These are phyloP conservation scores for Eupithecia exiguata DNA, from an alignment of 2,888 invertebrate genomes.

Conservation along the genomic window DNA sequence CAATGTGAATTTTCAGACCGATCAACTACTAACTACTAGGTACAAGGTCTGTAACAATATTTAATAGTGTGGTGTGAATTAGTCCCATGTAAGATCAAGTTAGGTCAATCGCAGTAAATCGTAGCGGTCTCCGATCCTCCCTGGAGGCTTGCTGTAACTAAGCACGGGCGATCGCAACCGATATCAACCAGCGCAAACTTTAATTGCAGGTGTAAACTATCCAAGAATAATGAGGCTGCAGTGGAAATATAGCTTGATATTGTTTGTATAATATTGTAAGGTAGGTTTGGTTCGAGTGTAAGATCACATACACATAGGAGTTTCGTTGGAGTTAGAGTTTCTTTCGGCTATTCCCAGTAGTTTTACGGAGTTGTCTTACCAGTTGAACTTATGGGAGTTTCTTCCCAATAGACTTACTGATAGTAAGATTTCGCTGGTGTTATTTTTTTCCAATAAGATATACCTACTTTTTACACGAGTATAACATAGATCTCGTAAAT, in stretches of 20 bases:
- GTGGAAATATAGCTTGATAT: neutral
- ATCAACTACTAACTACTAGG: too few species aligned
- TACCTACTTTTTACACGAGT: too few species aligned
- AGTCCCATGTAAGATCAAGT: constrained; percentile 57
- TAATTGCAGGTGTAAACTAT: constrained; percentile 67
- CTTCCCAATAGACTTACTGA: too few species aligned
- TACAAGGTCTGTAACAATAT: too few species aligned
- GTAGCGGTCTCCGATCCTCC: constrained; percentile 50
- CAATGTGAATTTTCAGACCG: neutral
- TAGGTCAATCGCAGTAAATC: constrained; percentile 74
- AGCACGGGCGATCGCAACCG: constrained; percentile 69
- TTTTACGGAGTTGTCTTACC: too few species aligned
- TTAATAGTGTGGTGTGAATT: neutral
- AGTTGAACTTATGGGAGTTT: too few species aligned
- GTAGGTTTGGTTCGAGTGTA: neutral
- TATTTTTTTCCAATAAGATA: too few species aligned
- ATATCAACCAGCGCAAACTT: constrained; percentile 71
- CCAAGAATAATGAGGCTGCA: constrained; percentile 14
- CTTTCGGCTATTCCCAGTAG: too few species aligned
- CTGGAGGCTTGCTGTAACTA: constrained; percentile 62
- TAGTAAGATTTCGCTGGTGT: too few species aligned
- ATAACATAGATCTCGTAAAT: too few species aligned
- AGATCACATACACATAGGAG: neutral
- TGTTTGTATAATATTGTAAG: neutral
- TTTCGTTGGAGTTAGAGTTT: too few species aligned